Base-by-base conservation (phyloP, 2,797 vertebrate genomes). In the Leptodactylus fallax region DNA sequence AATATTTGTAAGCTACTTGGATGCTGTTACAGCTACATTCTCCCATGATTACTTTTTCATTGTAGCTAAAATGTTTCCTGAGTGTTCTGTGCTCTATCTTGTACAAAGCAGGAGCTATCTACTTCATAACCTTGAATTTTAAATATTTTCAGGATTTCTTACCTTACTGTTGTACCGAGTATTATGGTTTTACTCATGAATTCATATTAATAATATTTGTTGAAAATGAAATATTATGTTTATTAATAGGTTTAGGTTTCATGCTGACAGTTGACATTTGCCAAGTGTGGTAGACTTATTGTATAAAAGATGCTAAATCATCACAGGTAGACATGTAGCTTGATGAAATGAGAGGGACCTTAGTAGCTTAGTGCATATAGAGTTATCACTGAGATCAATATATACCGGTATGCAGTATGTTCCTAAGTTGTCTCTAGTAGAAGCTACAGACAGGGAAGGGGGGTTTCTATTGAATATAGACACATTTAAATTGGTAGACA, bases 1-100 rank as follows among this genome's bases (percentile, higher is more conserved):
- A 85, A 85, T 85, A 85, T 85, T 47, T 85, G 83, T 76, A 85
- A 85, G 71, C 83, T 77, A 76, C 83, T 63, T 61, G 55, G 71
- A 85, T 63, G 56, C 71, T 85, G 61, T 85, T 85, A 85, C 56
- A 76, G 83, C 51, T 51, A 76, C 83, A 85, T 85, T 63, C 71
- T 85, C 83, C 36, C 74, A 77, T 76, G 71, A 85, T 85, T 85
- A 77, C 56, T 77, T 84, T 83, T 77, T 77, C 56, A 85, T 76
- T 85, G 83, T 85, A 74, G 83, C 83, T 76, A 60, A 85, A 77
- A 72, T 83, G 51, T 83, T 83, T 71, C 81, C 65, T 72, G 53
- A 55, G 69, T 61, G 71, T 49, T 84, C 69, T 74, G 67, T 84
- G 82, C 63, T 60, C 67, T 72, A 60, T 74, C 82, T 60, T 77